Conservation (phyloP, 1,140 invertebrate species). For the Acromyrmex echinatior region DNA sequence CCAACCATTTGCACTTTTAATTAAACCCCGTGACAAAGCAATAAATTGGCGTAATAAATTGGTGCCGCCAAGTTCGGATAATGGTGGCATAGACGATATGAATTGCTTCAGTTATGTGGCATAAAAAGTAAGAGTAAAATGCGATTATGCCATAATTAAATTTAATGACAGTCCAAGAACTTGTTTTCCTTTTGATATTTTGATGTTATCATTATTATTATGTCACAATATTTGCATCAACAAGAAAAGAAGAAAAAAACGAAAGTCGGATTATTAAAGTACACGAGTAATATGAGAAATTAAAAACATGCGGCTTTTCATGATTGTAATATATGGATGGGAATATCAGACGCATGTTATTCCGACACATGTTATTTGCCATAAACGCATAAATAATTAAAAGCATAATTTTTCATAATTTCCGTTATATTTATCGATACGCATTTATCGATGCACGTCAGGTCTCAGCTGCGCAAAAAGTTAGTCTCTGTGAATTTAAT, state of each 20-base stretch:
- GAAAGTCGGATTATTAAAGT: neutral
- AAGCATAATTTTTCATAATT: neutral
- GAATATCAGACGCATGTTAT: neutral
- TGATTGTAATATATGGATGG: neutral
- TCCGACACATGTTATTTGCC: neutral
- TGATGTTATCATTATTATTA: neutral
- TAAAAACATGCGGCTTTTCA: neutral
- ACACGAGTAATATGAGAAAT: neutral
- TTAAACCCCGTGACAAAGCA: slow-evolving; percentile 75
- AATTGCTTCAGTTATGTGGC: slow-evolving; percentile 40
- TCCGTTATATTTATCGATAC: slow-evolving; percentile 1
- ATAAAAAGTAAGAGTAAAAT: slow-evolving; percentile 25
- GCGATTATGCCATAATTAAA: slow-evolving; percentile 47
- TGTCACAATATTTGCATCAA: neutral
- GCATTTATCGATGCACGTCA: neutral
- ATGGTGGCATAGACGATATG: slow-evolving; percentile 53
- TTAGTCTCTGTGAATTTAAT: neutral
- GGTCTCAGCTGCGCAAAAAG: neutral
- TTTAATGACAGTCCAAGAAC: slow-evolving; percentile 16
- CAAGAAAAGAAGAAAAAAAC: neutral
- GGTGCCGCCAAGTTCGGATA: slow-evolving; percentile 45
- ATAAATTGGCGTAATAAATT: slow-evolving; percentile 73
- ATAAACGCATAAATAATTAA: slow-evolving; percentile 12
- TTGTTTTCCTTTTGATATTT: neutral
- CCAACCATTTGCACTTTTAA: slow-evolving; percentile 75